Conservation (phyloP, 2,797 vertebrate genomes). For the Ptychadena robeensis region DNA sequence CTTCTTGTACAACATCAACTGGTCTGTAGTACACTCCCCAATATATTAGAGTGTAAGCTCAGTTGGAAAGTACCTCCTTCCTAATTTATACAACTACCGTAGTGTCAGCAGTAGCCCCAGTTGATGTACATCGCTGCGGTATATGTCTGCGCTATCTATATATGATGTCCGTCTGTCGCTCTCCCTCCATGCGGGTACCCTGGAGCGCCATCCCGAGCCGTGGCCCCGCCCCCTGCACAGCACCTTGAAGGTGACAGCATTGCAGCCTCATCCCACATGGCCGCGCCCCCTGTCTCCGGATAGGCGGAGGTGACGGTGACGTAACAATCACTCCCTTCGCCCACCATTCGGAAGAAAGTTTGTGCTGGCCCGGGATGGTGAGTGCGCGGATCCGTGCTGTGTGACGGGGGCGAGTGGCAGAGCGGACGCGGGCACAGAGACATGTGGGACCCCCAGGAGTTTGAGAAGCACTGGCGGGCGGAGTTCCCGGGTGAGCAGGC, state of each 20-base stretch:
- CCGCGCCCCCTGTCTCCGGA: neutral
- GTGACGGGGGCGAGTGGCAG: neutral
- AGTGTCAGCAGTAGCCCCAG: too few relatives aligned
- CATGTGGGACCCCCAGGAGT: conserved; percentile 90
- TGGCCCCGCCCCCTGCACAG: neutral
- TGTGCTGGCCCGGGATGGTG: conserved; percentile 19
- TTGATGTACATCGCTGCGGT: too few relatives aligned
- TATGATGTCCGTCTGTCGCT: neutral
- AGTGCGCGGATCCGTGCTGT: neutral
- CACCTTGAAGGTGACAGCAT: conserved; percentile 11
- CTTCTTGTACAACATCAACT: too few relatives aligned
- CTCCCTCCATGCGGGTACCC: neutral
- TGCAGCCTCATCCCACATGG: neutral
- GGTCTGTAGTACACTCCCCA: too few relatives aligned
- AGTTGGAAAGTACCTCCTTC: neutral
- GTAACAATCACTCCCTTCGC: neutral
- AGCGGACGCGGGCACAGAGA: neutral
- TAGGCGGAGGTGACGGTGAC: neutral
- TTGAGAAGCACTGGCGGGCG: conserved; percentile 87
- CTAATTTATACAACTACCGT: neutral
- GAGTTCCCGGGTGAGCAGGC: conserved; percentile 87
- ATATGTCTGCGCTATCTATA: too few relatives aligned
- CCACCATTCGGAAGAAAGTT: conserved; percentile 26
- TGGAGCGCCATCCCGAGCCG: too few relatives aligned
- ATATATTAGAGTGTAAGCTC: too few relatives aligned